These are phyloP conservation scores for Dryobotodes eremita DNA, from an alignment of 2,888 invertebrate genomes.

Conservation along the genomic window DNA sequence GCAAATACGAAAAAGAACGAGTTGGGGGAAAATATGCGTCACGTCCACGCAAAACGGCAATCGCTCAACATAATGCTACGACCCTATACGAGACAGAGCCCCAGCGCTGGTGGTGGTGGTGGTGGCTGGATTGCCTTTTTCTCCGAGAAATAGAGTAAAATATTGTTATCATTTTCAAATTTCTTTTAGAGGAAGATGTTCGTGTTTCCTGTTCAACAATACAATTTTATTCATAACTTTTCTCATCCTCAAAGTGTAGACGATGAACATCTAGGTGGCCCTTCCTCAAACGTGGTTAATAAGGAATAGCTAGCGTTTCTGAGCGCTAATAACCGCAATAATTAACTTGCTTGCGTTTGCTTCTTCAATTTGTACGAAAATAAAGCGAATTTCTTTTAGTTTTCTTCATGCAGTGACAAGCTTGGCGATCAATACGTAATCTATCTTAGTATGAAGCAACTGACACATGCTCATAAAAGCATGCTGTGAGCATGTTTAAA, in stretches of 20 bases:
- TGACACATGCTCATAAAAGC: no score
- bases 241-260: background rate
- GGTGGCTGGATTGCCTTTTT: no score
- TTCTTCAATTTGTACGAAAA: background rate
- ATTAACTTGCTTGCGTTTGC: background rate
- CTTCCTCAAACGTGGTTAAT: background rate
- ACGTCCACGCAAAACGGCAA: no score
- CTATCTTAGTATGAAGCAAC: no score
- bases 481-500: background rate
- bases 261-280: background rate
- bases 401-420: background rate
- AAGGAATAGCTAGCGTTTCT: background rate
- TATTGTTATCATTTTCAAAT: background rate
- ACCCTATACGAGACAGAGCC: no score
- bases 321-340: background rate
- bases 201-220: background rate
- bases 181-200: background rate
- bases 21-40: no score
- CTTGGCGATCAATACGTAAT: background rate
- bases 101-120: no score
- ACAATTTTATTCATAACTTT: conserved; percentile 4
- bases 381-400: background rate
- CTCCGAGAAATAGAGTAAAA: background rate
- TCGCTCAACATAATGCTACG: no score
- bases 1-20: no score